phyloP scores from a whole-genome alignment of 92 coral and sea anemone species.

The Parazoanthus atlanticus region DNA sequence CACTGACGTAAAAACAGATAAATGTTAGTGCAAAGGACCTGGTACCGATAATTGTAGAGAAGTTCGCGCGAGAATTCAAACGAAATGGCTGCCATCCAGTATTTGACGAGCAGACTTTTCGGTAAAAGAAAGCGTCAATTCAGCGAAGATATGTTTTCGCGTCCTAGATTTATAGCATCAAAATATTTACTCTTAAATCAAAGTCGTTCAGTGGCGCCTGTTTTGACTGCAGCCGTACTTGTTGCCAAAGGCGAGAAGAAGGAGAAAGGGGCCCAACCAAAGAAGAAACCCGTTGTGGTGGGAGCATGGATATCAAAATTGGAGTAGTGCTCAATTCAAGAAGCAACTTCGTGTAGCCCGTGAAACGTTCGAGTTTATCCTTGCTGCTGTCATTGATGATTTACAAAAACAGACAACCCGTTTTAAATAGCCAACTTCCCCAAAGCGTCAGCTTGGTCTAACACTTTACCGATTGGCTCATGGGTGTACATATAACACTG shows the following conservation, averaged over 20 bases:
- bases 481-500: conserved; percentile 41
- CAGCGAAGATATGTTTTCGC: neutral
- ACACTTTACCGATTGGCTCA: conserved; percentile 41
- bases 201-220: neutral
- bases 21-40: neutral
- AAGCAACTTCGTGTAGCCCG: conserved; percentile 40
- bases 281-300: conserved; percentile 49
- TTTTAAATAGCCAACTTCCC: conserved; percentile 32
- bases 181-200: neutral
- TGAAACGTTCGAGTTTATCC: conserved; percentile 17
- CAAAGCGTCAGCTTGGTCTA: conserved; percentile 40
- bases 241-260: conserved; percentile 35
- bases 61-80: neutral
- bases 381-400: conserved; percentile 1
- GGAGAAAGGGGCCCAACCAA: conserved; percentile 45
- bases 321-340: conserved; percentile 59
- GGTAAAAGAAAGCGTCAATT: neutral
- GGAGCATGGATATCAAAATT: conserved; percentile 55
- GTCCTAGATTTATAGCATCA: neutral
- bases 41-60: neutral
- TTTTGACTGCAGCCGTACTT: neutral
- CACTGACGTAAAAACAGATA: neutral
- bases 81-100: neutral
- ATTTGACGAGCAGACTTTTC: neutral
- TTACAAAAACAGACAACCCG: conserved; percentile 29